Evolutionary conservation across 2,888 invertebrate genomes (phyloP).

Genomic region (Exephanes ischioxanthus): DNA sequence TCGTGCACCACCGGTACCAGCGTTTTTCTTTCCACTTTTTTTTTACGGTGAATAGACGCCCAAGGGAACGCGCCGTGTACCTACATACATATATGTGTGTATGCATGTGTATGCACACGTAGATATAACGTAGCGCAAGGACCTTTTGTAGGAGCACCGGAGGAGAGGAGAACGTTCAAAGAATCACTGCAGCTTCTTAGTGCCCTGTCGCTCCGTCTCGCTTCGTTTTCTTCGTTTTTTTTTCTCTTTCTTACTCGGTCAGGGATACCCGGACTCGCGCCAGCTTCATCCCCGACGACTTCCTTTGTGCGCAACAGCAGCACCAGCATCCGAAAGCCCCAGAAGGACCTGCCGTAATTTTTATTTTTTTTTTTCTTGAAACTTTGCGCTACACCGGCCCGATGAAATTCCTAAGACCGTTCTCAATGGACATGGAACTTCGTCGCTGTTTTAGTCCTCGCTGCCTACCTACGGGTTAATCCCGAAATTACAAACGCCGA

Average conservation of each 20-base stretch:
- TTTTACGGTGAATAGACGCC: constrained; percentile 75
- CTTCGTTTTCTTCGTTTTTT: constrained; percentile 6
- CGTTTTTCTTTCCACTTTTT: constrained; percentile 60
- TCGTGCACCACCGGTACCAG: constrained; percentile 63
- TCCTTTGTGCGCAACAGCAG: constrained; percentile 56
- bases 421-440: constrained; percentile 31
- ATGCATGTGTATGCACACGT: constrained; percentile 10
- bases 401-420: constrained; percentile 59
- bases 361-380: constrained; percentile 61
- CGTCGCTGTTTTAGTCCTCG: constrained; percentile 10
- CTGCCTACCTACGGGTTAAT: no score
- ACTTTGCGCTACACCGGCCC: constrained; percentile 61
- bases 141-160: constrained; percentile 66
- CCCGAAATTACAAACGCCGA: background rate
- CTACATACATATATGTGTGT: constrained; percentile 7
- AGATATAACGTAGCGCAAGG: constrained; percentile 65
- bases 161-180: constrained; percentile 77
- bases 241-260: constrained; percentile 68
- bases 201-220: constrained; percentile 58
- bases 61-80: constrained; percentile 57
- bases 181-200: constrained; percentile 81
- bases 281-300: constrained; percentile 62
- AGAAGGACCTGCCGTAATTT: constrained; percentile 81
- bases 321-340: constrained; percentile 35
- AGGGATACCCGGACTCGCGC: constrained; percentile 69